phyloP scores from a whole-genome alignment of 2,797 vertebrate genomes.

The Psittacula echo region DNA sequence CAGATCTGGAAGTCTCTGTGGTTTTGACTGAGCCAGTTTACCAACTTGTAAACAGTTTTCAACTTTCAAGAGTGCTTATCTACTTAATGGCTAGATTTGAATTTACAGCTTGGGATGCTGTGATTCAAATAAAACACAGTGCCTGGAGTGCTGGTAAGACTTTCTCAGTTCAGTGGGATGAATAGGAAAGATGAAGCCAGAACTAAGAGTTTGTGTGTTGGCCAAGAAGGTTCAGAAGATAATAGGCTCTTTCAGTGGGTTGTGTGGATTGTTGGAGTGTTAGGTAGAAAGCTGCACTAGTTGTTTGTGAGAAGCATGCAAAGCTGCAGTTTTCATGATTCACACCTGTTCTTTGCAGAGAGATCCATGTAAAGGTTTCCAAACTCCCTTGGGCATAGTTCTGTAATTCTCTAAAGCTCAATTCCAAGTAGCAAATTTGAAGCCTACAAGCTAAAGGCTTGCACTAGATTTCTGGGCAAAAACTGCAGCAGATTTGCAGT shows the following conservation, averaged over 20 bases:
- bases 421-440: neutral
- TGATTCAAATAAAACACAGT: neutral
- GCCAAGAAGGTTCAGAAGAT: neutral
- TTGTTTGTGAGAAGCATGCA: neutral
- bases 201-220: neutral
- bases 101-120: neutral
- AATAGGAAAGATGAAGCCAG: neutral
- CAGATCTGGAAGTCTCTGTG: neutral
- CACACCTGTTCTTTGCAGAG: neutral
- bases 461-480: neutral
- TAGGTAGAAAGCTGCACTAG: neutral
- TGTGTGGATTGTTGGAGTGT: neutral
- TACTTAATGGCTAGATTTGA: neutral
- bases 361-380: neutral
- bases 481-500: neutral
- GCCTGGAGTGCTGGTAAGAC: neutral
- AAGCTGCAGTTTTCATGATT: neutral
- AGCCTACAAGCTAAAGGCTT: neutral
- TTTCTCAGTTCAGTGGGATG: neutral
- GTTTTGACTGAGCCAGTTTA: neutral
- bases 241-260: neutral
- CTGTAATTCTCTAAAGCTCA: neutral
- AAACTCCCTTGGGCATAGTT: neutral
- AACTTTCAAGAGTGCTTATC: neutral
- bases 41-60: neutral